Base-by-base conservation (phyloP, 2,113 vertebrate genomes). In the Poeciliopsis turrubarensis region DNA sequence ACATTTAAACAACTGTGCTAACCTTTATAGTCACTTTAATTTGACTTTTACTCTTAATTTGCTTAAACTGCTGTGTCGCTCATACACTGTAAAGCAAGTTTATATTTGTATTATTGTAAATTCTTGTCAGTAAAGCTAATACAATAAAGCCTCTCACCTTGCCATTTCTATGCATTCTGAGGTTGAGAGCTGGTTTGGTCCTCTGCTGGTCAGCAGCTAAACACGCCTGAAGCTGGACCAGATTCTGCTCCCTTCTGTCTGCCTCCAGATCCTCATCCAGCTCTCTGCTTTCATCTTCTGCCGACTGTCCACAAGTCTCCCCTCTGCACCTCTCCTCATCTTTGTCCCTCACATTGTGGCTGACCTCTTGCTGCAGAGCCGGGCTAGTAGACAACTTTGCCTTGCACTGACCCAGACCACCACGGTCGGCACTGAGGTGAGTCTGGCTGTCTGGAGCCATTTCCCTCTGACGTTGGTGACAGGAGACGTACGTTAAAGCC, bases 241-340 rank as follows among this genome's bases (percentile, higher is more conserved):
- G 68, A 68, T 72, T 89, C 63, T 63, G 81, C 60, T 80, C 77
- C 30, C 64, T 72, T 25, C 81, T 72, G 77, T 73, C 70, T 65
- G 69, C 68, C 69, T 77, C 80, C 31, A 80, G 51, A 73, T 95
- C 94, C 57, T 72, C 87, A 60, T 11, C 95, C 95, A 90, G 95
- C 93, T 83, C 95, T 94, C 91, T 95, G 94, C n/a, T 94, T 93
- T 81, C 86, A 67, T 9, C 93, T 89, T 5, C 94, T 92, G 27
- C 93, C 90, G 68, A 94, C 94, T 74, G 81, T 74, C 72, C 82
- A 71, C 37, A 31, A 14, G 60, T 78, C 78, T 84, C 82, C 60
- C 17, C 65, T 11, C 61, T 79, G 70, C 78, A 44, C 3, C 79
- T 86, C 22, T 84, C 83, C 57, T 78, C 83, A 60, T 89, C 85